phyloP scores from a whole-genome alignment of 2,797 vertebrate genomes.

The Florisuga fusca region DNA sequence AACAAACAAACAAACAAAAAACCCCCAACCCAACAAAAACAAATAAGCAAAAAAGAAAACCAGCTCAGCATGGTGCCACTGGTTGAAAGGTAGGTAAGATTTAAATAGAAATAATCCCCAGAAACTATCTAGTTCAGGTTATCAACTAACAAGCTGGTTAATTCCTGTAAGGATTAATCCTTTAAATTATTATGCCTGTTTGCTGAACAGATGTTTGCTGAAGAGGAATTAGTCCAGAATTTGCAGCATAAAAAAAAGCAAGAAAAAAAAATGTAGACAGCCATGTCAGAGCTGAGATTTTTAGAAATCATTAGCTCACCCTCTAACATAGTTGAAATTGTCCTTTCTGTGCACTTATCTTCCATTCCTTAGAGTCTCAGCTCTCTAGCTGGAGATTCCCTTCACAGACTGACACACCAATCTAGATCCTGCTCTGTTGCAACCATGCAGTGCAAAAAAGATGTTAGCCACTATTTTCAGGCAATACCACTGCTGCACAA shows the following conservation, averaged over 20 bases:
- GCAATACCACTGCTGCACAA: neutral
- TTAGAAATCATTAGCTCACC: neutral
- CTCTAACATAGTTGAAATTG: neutral
- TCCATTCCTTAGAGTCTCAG: neutral
- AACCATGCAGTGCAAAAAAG: neutral
- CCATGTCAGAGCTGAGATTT: neutral
- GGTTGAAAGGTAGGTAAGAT: slow-evolving; percentile 15
- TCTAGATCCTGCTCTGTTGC: neutral
- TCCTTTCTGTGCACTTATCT: neutral
- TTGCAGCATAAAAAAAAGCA: neutral
- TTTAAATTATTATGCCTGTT: slow-evolving; percentile 49
- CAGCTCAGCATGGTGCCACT: neutral
- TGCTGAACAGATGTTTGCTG: slow-evolving; percentile 46
- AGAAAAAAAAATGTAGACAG: neutral
- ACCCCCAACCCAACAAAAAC: too few species aligned
- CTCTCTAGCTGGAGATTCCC: neutral
- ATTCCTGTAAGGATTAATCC: slow-evolving; percentile 61
- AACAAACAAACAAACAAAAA: too few species aligned
- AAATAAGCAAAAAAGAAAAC: neutral
- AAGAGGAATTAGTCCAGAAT: neutral
- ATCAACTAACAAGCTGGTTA: slow-evolving; percentile 54
- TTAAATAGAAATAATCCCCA: slow-evolving; percentile 65
- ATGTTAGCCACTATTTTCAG: neutral
- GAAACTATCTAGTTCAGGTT: slow-evolving; percentile 60
- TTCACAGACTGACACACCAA: slow-evolving; percentile 4